A percentile compares a stretch with the other conserved stretches of the same genome.
These are phyloP conservation scores for Cydia pomonella DNA, from an alignment of 1,140 invertebrate species.

Conservation along the genomic window DNA sequence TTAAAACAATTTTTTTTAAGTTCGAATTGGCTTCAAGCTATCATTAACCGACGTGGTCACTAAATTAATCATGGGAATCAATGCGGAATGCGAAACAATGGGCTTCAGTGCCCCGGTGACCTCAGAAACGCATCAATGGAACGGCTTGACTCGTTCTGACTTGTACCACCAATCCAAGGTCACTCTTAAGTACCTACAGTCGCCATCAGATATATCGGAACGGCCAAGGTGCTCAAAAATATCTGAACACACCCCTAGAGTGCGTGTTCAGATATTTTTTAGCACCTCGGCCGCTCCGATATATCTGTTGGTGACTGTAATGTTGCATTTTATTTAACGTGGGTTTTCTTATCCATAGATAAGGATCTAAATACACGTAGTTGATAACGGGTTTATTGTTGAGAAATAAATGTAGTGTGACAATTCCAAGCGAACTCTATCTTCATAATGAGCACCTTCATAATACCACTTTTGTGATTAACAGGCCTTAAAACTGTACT, in stretches of 20 bases:
- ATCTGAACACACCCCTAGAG: no score
- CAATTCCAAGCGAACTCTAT: neutral
- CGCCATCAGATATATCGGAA: no score
- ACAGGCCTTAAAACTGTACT: no score
- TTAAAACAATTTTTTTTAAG: no score
- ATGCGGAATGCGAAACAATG: slow-evolving; percentile 26
- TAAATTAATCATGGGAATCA: slow-evolving; percentile 41
- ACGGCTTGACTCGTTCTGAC: neutral
- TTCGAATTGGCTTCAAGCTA: no score
- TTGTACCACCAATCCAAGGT: slow-evolving; percentile 12
- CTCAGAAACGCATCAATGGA: slow-evolving; percentile 22
- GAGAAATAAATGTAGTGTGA: neutral
- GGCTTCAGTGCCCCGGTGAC: slow-evolving; percentile 15
- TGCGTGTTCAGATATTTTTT: no score
- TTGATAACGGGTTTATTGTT: slow-evolving; percentile 19
- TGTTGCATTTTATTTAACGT: neutral
- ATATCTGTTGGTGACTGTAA: no score
- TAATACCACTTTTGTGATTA: no score
- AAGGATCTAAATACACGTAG: neutral
- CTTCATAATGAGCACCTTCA: neutral
- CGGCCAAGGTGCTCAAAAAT: no score
- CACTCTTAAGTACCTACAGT: neutral
- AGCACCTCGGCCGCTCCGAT: no score
- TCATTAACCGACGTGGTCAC: slow-evolving; percentile 34
- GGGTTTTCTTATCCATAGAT: neutral